phyloP scores from a whole-genome alignment of 2,113 vertebrate genomes.

The Melanerpes formicivorus region DNA sequence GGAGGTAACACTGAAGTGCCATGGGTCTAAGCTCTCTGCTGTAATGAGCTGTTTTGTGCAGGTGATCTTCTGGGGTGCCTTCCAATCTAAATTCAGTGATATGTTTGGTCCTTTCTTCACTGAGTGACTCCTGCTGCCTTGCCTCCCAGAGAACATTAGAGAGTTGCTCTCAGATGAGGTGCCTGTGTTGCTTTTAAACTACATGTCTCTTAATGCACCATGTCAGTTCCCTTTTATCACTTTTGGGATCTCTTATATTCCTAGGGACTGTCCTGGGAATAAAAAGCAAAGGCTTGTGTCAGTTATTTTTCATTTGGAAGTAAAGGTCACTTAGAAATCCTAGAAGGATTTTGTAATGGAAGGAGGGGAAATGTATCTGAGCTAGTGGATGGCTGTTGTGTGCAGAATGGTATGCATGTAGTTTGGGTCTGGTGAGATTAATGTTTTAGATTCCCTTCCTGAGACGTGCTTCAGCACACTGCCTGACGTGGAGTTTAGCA shows the following conservation, averaged over 20 bases:
- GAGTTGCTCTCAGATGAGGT: not conserved
- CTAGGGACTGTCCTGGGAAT: not conserved
- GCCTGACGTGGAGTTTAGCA: constrained; percentile 15
- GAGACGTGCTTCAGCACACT: constrained; percentile 43
- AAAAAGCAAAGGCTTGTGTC: not conserved
- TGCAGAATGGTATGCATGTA: not conserved
- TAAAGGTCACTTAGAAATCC: not conserved
- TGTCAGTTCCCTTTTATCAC: not conserved
- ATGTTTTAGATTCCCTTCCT: not conserved
- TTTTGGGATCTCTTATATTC: not conserved
- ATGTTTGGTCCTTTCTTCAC: not conserved
- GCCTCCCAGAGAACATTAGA: not conserved
- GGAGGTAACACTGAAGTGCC: not conserved
- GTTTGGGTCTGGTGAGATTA: not conserved
- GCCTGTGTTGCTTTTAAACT: not conserved
- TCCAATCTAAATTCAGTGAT: not conserved
- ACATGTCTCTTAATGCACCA: not conserved
- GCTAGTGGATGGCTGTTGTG: not conserved
- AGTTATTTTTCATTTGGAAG: not conserved
- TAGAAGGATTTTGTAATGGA: not conserved
- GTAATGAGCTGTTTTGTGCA: not conserved
- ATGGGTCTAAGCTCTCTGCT: not conserved
- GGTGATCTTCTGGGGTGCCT: not conserved
- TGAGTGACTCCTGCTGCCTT: not conserved
- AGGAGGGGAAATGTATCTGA: not conserved